Conservation (phyloP, 2,113 vertebrate species). For the Ovibos moschatus region DNA sequence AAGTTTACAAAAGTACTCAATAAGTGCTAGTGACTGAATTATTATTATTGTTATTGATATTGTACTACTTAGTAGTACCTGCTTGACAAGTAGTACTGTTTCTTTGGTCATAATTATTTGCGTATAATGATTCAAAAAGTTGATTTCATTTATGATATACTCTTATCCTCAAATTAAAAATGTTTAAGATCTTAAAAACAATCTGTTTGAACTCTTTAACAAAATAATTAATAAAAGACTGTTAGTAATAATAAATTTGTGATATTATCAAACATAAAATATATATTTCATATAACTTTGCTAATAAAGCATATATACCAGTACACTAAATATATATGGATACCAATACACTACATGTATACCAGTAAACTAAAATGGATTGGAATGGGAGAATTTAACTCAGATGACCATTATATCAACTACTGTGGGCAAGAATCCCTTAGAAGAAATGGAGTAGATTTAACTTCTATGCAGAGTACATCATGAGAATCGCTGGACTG, state of each 20-base stretch:
- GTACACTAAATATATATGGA: not conserved
- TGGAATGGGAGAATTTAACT: not conserved
- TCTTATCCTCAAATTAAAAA: not conserved
- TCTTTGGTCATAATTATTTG: not conserved
- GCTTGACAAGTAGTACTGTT: not conserved
- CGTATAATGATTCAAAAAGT: not conserved
- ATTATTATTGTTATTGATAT: not conserved
- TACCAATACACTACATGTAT: not conserved
- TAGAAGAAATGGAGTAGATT: not conserved
- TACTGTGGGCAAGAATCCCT: not conserved
- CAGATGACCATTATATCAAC: not conserved
- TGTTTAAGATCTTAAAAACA: not conserved
- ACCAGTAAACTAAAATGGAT: not conserved
- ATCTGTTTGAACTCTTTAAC: not conserved
- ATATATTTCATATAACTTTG: not conserved
- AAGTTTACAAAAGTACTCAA: not conserved
- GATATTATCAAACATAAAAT: not conserved
- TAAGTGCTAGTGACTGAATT: not conserved
- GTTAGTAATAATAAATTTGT: slow-evolving; percentile 6
- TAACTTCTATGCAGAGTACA: too few relatives aligned
- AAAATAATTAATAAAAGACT: not conserved
- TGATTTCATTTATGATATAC: not conserved
- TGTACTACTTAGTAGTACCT: not conserved
- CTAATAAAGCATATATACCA: not conserved
- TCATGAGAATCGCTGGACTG: too few relatives aligned